Conservation (phyloP, 2,888 invertebrate species). For the Pyrrhia umbra region DNA sequence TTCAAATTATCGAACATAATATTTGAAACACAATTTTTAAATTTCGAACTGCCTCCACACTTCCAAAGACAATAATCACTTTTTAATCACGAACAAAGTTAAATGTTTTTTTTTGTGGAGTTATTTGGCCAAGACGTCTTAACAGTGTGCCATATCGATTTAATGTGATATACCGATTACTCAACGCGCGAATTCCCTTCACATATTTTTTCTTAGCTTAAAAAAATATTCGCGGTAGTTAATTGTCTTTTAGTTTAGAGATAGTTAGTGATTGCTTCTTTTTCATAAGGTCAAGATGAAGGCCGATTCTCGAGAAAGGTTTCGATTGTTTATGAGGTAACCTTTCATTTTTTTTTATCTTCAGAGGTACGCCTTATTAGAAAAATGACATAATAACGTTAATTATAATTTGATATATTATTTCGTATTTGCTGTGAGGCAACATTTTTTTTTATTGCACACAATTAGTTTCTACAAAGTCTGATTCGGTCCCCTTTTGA, state of each 20-base stretch:
- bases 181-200: conserved; percentile 71
- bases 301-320: conserved; percentile 39
- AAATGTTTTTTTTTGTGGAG: conserved; percentile 25
- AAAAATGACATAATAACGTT: neutral
- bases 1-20: conserved; percentile 75
- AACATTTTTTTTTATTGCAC: no score
- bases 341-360: neutral
- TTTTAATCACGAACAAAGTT: conserved; percentile 26
- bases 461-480: no score
- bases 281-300: conserved; percentile 60
- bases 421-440: no score
- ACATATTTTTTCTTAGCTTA: conserved; percentile 67
- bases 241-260: conserved; percentile 55
- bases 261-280: conserved; percentile 41
- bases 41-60: conserved; percentile 50
- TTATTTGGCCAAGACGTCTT: conserved; percentile 68
- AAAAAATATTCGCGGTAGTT: conserved; percentile 60
- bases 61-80: conserved; percentile 35
- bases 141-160: conserved; percentile 70
- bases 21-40: conserved; percentile 41
- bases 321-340: conserved; percentile 23
- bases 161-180: conserved; percentile 66
- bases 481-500: no score
- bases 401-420: no score
- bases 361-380: neutral